Conservation (phyloP, 1,140 invertebrate genomes). For the Asbolus verrucosus region DNA sequence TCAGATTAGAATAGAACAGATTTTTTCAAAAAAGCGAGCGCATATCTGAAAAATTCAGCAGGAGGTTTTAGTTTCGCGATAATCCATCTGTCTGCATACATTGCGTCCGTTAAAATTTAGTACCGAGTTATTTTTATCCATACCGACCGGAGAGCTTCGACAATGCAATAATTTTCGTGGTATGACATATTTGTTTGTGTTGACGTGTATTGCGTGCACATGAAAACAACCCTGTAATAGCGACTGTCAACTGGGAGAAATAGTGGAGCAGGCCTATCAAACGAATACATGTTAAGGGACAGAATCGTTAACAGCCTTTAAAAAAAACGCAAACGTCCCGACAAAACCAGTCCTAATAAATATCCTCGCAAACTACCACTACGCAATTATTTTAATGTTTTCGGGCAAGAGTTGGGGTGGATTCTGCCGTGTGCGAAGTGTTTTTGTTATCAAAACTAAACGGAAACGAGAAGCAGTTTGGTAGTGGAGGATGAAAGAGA, state of each 20-base stretch:
- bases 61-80: slow-evolving; percentile 14
- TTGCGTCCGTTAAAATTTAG: slow-evolving; percentile 23
- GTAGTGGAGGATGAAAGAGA: slow-evolving; percentile 38
- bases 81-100: slow-evolving; percentile 31
- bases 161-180: slow-evolving; percentile 31
- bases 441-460: slow-evolving; percentile 31
- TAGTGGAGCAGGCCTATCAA: slow-evolving; percentile 26
- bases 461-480: slow-evolving; percentile 35
- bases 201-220: slow-evolving; percentile 35
- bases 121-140: slow-evolving; percentile 32
- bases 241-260: slow-evolving; percentile 20
- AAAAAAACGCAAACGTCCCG: slow-evolving; percentile 26
- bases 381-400: neutral
- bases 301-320: slow-evolving; percentile 17
- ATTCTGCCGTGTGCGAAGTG: slow-evolving; percentile 30
- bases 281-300: slow-evolving; percentile 27
- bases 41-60: slow-evolving; percentile 6
- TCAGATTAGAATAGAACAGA: neutral
- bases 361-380: neutral
- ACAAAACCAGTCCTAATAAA: slow-evolving; percentile 7
- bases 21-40: neutral
- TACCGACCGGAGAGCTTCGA: slow-evolving; percentile 24
- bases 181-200: slow-evolving; percentile 36
- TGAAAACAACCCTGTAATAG: slow-evolving; percentile 29
- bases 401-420: neutral